Conservation (phyloP, 1,140 invertebrate species). For the Nixonia krombeini region DNA sequence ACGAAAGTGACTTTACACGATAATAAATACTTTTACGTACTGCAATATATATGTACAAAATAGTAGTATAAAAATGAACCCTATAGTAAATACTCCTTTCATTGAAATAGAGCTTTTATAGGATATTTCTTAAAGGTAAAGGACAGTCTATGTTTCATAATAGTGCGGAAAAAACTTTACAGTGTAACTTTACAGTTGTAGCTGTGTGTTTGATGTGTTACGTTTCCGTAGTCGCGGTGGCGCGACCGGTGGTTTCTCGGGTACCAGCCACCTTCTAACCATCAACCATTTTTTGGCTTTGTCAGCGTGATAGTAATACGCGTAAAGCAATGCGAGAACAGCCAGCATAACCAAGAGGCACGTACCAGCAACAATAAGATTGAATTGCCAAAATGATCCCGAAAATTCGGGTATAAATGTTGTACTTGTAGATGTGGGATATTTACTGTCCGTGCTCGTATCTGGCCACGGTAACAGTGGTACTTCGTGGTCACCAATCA, state of each 20-base stretch:
- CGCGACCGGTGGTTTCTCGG: slow-evolving; percentile 65
- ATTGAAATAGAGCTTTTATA: slow-evolving; percentile 2
- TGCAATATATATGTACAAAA: slow-evolving; percentile 28
- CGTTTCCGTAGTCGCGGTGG: slow-evolving; percentile 71
- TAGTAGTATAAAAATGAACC: slow-evolving; percentile 18
- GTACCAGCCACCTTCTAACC: slow-evolving; percentile 53
- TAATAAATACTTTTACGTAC: slow-evolving; percentile 33
- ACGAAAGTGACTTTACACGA: neutral
- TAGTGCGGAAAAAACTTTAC: neutral
- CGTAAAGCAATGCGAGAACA: slow-evolving; percentile 65
- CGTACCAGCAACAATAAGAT: slow-evolving; percentile 65
- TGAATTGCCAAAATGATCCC: slow-evolving; percentile 60
- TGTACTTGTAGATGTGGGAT: slow-evolving; percentile 41
- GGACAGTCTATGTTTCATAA: neutral
- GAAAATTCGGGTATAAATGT: slow-evolving; percentile 39
- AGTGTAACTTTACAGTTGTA: slow-evolving; percentile 50
- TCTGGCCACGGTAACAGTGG: slow-evolving; percentile 48
- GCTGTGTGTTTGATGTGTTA: slow-evolving; percentile 42
- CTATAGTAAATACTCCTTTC: slow-evolving; percentile 13
- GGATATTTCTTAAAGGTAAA: neutral
- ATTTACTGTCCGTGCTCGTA: slow-evolving; percentile 27
- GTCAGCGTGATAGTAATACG: slow-evolving; percentile 68
- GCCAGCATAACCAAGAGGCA: slow-evolving; percentile 67
- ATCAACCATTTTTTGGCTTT: slow-evolving; percentile 69
- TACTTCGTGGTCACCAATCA: slow-evolving; percentile 74